Evolutionary conservation across 2,888 invertebrate species (phyloP), one percentile per base, ranked within the genome.

Genomic region (Drosophila setosimentum): DNA sequence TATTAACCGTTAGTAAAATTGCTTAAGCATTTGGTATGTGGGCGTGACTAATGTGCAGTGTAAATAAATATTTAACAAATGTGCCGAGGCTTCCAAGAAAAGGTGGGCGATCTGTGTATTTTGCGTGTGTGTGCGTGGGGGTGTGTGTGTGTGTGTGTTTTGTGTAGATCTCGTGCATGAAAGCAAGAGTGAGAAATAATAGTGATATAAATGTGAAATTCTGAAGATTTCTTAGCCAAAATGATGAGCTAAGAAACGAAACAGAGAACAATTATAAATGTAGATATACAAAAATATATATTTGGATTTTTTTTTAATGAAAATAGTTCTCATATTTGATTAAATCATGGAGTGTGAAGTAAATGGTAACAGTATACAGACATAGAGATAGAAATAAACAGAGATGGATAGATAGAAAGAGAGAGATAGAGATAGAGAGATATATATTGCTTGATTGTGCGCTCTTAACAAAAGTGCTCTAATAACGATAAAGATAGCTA

Each of bases 391-490:
- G 33, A 66, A 35, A 18, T 21, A 70, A 24, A 66, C 21, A 55
- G 45, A 45, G 24, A 45, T 45, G 45, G 45, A 45, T 24, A 45
- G 24, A 45, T 4, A 45, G 21, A 24, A 8, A 42, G 18, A 69
- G 24, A 73, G 33, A 57, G 21, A 67, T 30, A 45, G 16, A 50
- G 27, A 58, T 6, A 60, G 18, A 70, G 32, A 57, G 13, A 63
- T 18, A 73, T 21, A 59, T 73, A 71, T 78, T 70, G 76, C 74
- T 68, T 86, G 75, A 74, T 82, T 87, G 88, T 84, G 83, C 86
- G 83, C 83, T 84, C 80, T 68, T 85, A 75, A 76, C 74, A 73
- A 57, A 82, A 69, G 88, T 88, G 84, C 86, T 86, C 84, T 83
- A 77, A 63, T 68, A 84, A 67, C 57, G 30, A 63, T 79, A 69